Evolutionary conservation across 2,888 invertebrate species (phyloP).

Genomic region (Aproaerema taeniolella): DNA sequence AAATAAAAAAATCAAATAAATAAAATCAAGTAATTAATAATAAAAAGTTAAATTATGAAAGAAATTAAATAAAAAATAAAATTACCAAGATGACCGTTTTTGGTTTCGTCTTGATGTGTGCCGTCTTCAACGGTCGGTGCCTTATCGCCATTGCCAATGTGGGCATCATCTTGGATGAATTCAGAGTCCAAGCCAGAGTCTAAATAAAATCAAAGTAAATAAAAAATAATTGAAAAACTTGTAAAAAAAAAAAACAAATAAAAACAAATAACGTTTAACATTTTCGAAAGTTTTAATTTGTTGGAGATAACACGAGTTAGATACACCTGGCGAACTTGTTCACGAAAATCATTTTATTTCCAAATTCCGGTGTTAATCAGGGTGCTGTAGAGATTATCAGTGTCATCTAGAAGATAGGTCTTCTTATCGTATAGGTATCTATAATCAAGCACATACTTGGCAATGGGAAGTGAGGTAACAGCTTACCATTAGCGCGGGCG

Average conservation of each 20-base stretch:
- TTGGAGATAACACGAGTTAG: too few relatives aligned
- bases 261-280: background rate
- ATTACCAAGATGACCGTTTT: constrained; percentile 78
- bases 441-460: too few relatives aligned
- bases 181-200: constrained; percentile 82
- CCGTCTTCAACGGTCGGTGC: constrained; percentile 65
- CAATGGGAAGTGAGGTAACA: too few relatives aligned
- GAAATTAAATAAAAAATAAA: constrained; percentile 34
- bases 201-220: constrained; percentile 38
- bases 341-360: too few relatives aligned
- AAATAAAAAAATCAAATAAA: constrained; percentile 35
- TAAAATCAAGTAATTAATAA: constrained; percentile 20
- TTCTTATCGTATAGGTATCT: too few relatives aligned
- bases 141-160: constrained; percentile 61
- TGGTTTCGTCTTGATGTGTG: constrained; percentile 66
- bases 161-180: constrained; percentile 76
- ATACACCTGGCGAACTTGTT: too few relatives aligned
- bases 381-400: too few relatives aligned
- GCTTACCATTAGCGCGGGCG: constrained; percentile 90
- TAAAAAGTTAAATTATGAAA: constrained; percentile 39
- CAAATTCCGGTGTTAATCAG: too few relatives aligned
- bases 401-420: too few relatives aligned
- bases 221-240: constrained; percentile 15
- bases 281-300: background rate
- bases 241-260: background rate